phyloP scores from a whole-genome alignment of 2,888 invertebrate species.

The Chymomyza caudatula region DNA sequence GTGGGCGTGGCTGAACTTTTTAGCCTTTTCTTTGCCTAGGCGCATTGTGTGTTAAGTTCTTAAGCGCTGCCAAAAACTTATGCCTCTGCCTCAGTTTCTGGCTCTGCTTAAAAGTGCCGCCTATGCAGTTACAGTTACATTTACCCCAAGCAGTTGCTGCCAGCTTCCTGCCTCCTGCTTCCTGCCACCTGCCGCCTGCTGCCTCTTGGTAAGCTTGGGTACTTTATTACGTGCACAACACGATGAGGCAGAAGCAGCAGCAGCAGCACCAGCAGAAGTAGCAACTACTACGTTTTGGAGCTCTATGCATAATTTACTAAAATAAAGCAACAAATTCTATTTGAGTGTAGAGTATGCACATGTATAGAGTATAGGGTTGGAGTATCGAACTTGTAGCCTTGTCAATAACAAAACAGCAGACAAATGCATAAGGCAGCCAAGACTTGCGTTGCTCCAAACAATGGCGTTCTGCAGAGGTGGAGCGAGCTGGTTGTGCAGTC shows the following conservation, averaged over 20 bases:
- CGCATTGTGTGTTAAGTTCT: slow-evolving; percentile 53
- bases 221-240: slow-evolving; percentile 11
- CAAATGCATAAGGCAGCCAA: slow-evolving; percentile 28
- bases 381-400: slow-evolving; percentile 34
- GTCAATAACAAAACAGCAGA: slow-evolving; percentile 16
- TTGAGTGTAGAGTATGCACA: too few species aligned
- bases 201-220: not conserved
- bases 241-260: slow-evolving; percentile 13
- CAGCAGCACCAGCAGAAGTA: not conserved
- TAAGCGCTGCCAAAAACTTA: slow-evolving; percentile 67
- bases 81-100: slow-evolving; percentile 9
- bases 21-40: not conserved
- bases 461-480: not conserved
- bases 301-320: slow-evolving; percentile 54
- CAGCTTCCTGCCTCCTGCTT: not conserved
- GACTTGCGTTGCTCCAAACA: not conserved
- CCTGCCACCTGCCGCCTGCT: not conserved
- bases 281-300: slow-evolving; percentile 4
- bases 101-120: slow-evolving; percentile 55
- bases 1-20: not conserved
- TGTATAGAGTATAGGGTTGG: too few species aligned
- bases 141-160: not conserved
- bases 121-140: slow-evolving; percentile 40
- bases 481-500: slow-evolving; percentile 17
- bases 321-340: slow-evolving; percentile 1